A percentile compares a stretch with the other conserved stretches of the same genome.
These are phyloP conservation scores for Empidonax alnorum DNA, from an alignment of 2,113 vertebrate species.

Conservation along the genomic window DNA sequence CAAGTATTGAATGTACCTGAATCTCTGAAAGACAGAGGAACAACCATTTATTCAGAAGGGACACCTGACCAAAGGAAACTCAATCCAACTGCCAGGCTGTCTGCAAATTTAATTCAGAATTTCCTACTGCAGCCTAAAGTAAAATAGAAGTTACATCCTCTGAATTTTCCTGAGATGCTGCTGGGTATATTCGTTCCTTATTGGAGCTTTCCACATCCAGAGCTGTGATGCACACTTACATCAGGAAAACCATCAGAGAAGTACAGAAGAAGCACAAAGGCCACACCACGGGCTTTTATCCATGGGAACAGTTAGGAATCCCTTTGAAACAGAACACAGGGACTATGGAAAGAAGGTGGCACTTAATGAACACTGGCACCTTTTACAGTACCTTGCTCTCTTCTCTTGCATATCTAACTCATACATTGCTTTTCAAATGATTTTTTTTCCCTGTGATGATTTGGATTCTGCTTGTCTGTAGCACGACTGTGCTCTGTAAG, in stretches of 20 bases:
- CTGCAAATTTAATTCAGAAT: neutral
- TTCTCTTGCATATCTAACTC: fast-evolving
- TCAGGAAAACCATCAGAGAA: neutral
- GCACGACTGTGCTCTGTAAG: neutral
- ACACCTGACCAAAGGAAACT: neutral
- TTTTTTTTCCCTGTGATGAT: neutral
- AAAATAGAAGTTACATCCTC: neutral
- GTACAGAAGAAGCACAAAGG: neutral
- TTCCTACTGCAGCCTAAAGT: neutral
- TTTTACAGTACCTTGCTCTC: neutral
- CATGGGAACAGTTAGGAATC: neutral
- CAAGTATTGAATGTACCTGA: neutral
- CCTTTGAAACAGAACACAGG: neutral
- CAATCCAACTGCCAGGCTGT: neutral
- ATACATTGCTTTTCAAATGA: neutral
- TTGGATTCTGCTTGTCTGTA: neutral
- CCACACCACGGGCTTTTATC: neutral
- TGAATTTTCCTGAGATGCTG: neutral
- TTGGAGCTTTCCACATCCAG: neutral
- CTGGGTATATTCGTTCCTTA: neutral
- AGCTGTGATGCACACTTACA: neutral
- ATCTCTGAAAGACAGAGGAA: neutral
- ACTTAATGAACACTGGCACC: fast-evolving
- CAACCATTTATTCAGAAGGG: neutral
- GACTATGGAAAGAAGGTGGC: neutral